phyloP scores from a whole-genome alignment of 2,113 vertebrate species.

The Scytalopus superciliaris region DNA sequence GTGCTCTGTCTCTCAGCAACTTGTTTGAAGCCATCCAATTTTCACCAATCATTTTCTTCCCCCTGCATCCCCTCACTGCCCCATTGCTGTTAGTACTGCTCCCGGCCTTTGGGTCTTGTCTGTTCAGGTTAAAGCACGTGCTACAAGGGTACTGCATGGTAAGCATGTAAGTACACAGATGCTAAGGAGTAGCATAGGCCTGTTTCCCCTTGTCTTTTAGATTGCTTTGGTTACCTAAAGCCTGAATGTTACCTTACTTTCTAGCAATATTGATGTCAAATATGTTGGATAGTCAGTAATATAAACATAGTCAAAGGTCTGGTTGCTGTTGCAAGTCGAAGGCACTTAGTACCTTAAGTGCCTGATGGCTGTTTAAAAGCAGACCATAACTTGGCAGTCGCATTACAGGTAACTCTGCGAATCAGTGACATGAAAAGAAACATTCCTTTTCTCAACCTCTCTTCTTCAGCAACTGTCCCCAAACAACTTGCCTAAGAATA shows the following conservation, averaged over 20 bases:
- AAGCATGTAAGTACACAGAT: not conserved
- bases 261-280: not conserved
- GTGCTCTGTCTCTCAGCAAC: not conserved
- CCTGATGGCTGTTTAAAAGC: not conserved
- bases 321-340: not conserved
- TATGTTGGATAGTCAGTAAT: not conserved
- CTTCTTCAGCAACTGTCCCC: not conserved
- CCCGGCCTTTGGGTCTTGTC: not conserved
- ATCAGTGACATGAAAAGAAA: not conserved
- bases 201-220: not conserved
- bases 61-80: too few species aligned
- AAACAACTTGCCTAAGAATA: not conserved
- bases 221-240: not conserved
- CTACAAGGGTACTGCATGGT: not conserved
- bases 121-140: not conserved
- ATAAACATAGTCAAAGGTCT: not conserved
- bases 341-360: not conserved
- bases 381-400: not conserved
- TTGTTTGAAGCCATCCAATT: not conserved
- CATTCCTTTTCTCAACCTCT: not conserved
- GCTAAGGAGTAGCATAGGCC: not conserved
- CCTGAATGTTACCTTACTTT: not conserved
- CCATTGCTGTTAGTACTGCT: not conserved
- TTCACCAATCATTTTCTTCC: rapidly evolving
- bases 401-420: rapidly evolving